A percentile compares a stretch with the other conserved stretches of the same genome.
These are phyloP conservation scores for Panagrolaimus sp. DNA, from an alignment of 1,140 invertebrate species.

Conservation along the genomic window DNA sequence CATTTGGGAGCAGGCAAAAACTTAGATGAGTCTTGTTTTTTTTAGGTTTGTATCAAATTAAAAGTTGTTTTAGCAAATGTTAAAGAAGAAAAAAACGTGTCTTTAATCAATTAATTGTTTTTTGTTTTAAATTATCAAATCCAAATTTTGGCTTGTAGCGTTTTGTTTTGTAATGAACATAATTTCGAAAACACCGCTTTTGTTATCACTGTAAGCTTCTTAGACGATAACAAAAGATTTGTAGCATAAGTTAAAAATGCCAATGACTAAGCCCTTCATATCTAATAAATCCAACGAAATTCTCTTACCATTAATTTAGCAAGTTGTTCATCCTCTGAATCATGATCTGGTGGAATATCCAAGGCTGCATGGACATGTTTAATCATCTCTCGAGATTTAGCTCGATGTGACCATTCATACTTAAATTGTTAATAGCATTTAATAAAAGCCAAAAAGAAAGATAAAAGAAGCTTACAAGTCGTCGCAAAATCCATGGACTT, in stretches of 20 bases:
- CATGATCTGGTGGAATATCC: constrained; percentile 35
- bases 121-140: too few relatives aligned
- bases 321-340: constrained; percentile 55
- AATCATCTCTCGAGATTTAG: constrained; percentile 52
- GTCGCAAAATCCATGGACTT: constrained; percentile 56
- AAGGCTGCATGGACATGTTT: constrained; percentile 56
- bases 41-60: too few relatives aligned
- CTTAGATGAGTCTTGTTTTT: too few relatives aligned
- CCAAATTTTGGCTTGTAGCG: too few relatives aligned
- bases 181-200: too few relatives aligned
- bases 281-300: constrained; percentile 19
- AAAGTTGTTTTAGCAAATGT: too few relatives aligned
- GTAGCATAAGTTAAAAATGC: too few relatives aligned
- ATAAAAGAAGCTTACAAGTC: constrained; percentile 38
- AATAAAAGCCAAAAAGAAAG: background rate
- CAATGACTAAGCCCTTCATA: too few relatives aligned
- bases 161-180: too few relatives aligned
- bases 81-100: background rate
- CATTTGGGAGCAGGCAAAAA: too few relatives aligned
- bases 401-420: constrained; percentile 57
- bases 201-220: too few relatives aligned
- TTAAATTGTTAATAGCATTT: constrained; percentile 23
- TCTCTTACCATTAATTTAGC: constrained; percentile 23
- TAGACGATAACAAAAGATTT: too few relatives aligned
- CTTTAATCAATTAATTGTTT: background rate